Percentiles rank a stretch among this genome's conserved stretches.
Conservation (phyloP, 2,113 vertebrate genomes). For the Tricholaema leucomelas region DNA sequence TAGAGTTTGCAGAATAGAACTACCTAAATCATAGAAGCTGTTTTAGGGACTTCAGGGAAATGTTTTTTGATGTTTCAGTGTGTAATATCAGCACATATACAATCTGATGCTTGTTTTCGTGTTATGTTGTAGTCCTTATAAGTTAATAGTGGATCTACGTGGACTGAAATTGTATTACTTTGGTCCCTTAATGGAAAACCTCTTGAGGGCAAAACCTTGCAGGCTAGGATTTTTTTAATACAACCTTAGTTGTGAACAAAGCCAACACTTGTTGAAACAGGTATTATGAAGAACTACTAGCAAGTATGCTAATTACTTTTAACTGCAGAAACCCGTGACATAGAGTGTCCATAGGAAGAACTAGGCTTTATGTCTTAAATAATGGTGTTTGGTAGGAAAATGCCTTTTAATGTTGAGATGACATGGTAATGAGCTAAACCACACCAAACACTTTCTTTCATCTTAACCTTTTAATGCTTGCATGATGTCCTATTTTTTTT, state of each 20-base stretch:
- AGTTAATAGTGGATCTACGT: background rate
- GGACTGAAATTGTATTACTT: background rate
- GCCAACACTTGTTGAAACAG: background rate
- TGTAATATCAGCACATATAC: background rate
- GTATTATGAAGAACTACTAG: background rate
- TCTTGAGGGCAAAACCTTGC: background rate
- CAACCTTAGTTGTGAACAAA: background rate
- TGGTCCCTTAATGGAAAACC: background rate
- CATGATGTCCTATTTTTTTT: background rate
- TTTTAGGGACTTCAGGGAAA: background rate
- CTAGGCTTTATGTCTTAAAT: background rate
- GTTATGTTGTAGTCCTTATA: background rate
- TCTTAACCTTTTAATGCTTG: background rate
- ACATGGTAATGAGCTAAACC: background rate
- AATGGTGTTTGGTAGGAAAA: background rate
- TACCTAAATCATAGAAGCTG: background rate
- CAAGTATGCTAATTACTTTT: background rate
- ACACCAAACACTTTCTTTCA: background rate
- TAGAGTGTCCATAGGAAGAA: background rate
- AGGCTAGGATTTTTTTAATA: background rate
- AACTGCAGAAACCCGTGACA: background rate
- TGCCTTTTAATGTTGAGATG: background rate
- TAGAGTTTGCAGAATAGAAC: background rate
- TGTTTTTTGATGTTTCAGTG: background rate
- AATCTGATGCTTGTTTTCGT: background rate